These are phyloP conservation scores for Ophraella communa DNA, from an alignment of 2,888 invertebrate species.

Conservation along the genomic window DNA sequence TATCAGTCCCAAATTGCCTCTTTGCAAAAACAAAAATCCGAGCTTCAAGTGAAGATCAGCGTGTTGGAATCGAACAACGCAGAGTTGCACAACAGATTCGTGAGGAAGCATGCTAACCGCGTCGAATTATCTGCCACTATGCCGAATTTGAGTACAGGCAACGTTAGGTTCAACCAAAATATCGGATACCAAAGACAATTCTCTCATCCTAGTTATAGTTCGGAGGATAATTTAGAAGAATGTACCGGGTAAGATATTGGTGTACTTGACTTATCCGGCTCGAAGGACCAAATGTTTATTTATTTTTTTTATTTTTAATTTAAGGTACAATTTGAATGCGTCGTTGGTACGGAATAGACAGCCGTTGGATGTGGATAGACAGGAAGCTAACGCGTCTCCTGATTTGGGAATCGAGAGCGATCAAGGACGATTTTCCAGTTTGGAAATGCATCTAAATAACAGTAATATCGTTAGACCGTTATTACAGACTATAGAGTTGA, in stretches of 20 bases:
- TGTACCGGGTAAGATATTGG: constrained; percentile 20
- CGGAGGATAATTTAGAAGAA: constrained; percentile 56
- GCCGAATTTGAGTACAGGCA: constrained; percentile 28
- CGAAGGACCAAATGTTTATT: no score
- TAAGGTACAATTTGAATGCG: constrained; percentile 16
- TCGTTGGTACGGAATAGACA: constrained; percentile 19
- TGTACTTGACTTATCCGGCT: no score
- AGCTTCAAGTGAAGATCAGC: constrained; percentile 58
- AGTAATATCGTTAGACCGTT: constrained; percentile 57
- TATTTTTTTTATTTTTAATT: not conserved
- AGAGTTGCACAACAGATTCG: constrained; percentile 54
- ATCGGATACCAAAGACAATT: constrained; percentile 44
- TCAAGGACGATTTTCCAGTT: constrained; percentile 68
- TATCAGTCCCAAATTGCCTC: constrained; percentile 48
- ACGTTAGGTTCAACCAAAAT: constrained; percentile 4
- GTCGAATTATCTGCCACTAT: constrained; percentile 37
- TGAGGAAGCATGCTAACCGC: constrained; percentile 45
- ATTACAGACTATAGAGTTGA: constrained; percentile 60
- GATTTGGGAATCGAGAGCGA: constrained; percentile 92
- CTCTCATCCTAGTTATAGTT: constrained; percentile 60
- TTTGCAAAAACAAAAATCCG: constrained; percentile 60
- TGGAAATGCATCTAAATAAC: constrained; percentile 65
- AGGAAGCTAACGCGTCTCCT: constrained; percentile 71
- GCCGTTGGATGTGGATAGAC: constrained; percentile 49
- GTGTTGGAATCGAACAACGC: constrained; percentile 58